Percentiles rank a stretch among this genome's conserved stretches.
Conservation (phyloP, 2,888 invertebrate species). For the Tuta absoluta region DNA sequence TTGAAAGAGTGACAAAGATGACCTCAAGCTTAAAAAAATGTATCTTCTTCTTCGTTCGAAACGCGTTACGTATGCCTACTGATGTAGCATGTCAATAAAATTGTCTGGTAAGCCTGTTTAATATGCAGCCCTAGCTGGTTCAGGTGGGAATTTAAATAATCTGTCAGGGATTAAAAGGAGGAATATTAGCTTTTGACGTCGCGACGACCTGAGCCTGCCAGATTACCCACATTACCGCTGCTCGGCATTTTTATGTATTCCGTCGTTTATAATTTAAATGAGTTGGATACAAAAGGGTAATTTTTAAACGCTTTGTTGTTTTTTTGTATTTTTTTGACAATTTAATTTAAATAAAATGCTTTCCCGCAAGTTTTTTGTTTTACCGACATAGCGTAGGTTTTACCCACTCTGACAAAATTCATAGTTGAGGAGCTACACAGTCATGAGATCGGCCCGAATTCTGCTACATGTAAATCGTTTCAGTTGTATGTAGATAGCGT, state of each 20-base stretch:
- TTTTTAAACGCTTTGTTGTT: constrained; percentile 23
- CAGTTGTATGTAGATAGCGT: no score
- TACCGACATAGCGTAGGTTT: no score
- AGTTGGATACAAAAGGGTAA: constrained; percentile 40
- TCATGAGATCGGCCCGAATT: no score
- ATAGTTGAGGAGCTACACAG: no score
- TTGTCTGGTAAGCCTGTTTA: no score
- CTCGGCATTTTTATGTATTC: constrained; percentile 60
- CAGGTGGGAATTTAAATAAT: constrained; percentile 82
- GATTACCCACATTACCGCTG: constrained; percentile 71
- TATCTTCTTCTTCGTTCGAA: no score
- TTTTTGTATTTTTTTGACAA: constrained; percentile 31
- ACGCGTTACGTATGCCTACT: no score
- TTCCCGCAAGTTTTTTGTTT: background rate
- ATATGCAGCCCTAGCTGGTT: constrained; percentile 47
- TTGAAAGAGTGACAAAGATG: no score
- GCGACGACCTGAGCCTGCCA: constrained; percentile 38
- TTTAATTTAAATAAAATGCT: constrained; percentile 15
- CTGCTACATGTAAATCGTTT: no score
- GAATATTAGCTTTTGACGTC: constrained; percentile 78
- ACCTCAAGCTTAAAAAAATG: no score
- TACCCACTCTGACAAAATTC: no score
- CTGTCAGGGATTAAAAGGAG: constrained; percentile 80
- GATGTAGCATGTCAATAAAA: no score
- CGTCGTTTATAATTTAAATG: constrained; percentile 67